phyloP scores from a whole-genome alignment of 2,113 vertebrate species.

The Actinemys pallida region DNA sequence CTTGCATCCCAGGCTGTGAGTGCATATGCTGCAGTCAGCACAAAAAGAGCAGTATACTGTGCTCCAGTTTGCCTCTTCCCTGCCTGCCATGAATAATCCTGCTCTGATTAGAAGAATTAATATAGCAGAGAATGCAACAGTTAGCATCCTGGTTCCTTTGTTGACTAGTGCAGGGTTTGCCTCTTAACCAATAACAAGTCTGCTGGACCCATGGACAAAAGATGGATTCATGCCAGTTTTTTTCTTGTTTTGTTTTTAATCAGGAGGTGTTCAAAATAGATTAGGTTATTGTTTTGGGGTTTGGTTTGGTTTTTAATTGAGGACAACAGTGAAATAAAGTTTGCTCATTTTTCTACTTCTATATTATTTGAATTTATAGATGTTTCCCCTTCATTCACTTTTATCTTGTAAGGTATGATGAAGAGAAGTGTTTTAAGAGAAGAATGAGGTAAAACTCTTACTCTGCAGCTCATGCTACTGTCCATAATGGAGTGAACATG shows the following conservation, averaged over 20 bases:
- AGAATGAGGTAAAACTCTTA: conserved; percentile 89
- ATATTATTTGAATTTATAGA: conserved; percentile 23
- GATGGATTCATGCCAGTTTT: neutral
- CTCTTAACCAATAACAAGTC: neutral
- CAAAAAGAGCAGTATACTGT: neutral
- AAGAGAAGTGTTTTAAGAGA: conserved; percentile 89
- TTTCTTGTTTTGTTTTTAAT: neutral
- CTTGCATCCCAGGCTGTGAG: neutral
- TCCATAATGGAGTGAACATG: conserved; percentile 53
- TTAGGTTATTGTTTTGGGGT: neutral
- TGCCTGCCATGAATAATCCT: neutral
- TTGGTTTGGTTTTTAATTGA: neutral
- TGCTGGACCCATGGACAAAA: neutral
- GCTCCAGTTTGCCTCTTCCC: neutral
- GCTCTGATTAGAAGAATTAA: neutral
- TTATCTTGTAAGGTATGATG: conserved; percentile 91
- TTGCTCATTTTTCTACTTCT: neutral
- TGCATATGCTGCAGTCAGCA: neutral
- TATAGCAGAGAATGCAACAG: neutral
- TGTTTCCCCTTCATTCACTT: conserved; percentile 70
- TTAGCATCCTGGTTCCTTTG: neutral
- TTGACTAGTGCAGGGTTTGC: neutral
- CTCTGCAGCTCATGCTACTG: conserved; percentile 61
- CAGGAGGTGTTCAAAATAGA: neutral
- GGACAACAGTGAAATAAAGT: neutral